phyloP scores from a whole-genome alignment of 2,113 vertebrate species.

The Gila orcuttii region DNA sequence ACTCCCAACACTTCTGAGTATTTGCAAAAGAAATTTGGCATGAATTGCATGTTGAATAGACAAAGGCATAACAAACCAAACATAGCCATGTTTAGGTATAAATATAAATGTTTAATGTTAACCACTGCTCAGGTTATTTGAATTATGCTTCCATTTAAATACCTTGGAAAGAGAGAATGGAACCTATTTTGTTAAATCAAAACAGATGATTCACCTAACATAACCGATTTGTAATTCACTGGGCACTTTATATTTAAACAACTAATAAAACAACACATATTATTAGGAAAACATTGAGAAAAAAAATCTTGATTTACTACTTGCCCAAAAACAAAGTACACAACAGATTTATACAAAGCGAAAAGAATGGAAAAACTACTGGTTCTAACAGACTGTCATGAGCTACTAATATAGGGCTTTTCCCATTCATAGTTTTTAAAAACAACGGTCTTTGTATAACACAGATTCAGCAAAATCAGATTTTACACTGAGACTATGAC shows the following conservation, averaged over 20 bases:
- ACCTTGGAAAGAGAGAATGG: not conserved
- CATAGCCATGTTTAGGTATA: not conserved
- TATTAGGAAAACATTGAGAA: not conserved
- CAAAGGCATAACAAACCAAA: not conserved
- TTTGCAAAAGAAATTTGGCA: not conserved
- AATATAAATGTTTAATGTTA: conserved; percentile 12
- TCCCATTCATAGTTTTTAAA: not conserved
- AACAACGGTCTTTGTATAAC: not conserved
- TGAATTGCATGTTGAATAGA: not conserved
- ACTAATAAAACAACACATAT: not conserved
- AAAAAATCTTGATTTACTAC: not conserved
- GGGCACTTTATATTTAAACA: not conserved
- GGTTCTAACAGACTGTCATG: not conserved
- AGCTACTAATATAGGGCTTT: not conserved
- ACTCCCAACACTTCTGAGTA: not conserved
- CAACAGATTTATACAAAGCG: not conserved
- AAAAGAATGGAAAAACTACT: not conserved
- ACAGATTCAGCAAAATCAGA: not conserved
- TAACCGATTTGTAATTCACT: not conserved
- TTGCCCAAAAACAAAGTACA: not conserved
- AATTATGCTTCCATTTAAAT: not conserved
- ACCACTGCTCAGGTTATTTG: not conserved
- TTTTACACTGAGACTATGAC: not conserved
- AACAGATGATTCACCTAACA: not conserved
- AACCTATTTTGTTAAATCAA: conserved; percentile 1